phyloP scores from a whole-genome alignment of 1,140 invertebrate genomes.

The Camponotus floridanus region DNA sequence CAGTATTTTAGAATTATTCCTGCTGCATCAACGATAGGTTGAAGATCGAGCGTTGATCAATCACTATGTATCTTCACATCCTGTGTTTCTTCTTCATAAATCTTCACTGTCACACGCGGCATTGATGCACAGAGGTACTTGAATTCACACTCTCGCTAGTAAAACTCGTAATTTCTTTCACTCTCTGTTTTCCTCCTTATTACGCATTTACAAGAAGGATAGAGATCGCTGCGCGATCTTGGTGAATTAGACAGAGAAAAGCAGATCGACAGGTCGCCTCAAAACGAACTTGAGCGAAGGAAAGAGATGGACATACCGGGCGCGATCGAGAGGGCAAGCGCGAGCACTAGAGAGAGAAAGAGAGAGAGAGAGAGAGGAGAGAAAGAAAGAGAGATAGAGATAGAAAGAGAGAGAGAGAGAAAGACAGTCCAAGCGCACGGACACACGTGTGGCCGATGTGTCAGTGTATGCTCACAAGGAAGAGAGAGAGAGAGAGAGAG shows the following conservation, averaged over 20 bases:
- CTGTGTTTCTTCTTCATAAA: conserved; percentile 12
- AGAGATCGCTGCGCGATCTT: conserved; percentile 44
- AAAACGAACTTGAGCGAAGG: background rate
- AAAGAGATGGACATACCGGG: conserved; percentile 17
- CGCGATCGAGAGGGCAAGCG: conserved; percentile 39
- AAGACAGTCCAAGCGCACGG: conserved; percentile 28
- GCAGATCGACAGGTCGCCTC: conserved; percentile 34
- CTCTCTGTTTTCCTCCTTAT: conserved; percentile 24
- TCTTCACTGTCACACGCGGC: conserved; percentile 18
- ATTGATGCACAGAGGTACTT: conserved; percentile 29
- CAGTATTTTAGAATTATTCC: conserved; percentile 18
- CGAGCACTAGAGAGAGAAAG: conserved; percentile 13
- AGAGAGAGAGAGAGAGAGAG: conserved; percentile 43
- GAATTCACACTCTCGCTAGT: conserved; percentile 37
- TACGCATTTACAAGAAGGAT: conserved; percentile 5
- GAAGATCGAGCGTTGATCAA: conserved; percentile 12
- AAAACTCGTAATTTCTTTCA: conserved; percentile 30
- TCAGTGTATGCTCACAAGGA: conserved; percentile 39
- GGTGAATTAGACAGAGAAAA: conserved; percentile 50
- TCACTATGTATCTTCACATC: background rate
- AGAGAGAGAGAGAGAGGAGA: conserved; percentile 36
- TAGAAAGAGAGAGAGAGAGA: conserved; percentile 35
- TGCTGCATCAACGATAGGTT: background rate
- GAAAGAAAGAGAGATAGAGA: conserved; percentile 1
- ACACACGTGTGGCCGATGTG: conserved; percentile 50